Evolutionary conservation across 2,888 invertebrate genomes (phyloP), one percentile per base, ranked within the genome.

Genomic region (Teleiodes luculella): DNA sequence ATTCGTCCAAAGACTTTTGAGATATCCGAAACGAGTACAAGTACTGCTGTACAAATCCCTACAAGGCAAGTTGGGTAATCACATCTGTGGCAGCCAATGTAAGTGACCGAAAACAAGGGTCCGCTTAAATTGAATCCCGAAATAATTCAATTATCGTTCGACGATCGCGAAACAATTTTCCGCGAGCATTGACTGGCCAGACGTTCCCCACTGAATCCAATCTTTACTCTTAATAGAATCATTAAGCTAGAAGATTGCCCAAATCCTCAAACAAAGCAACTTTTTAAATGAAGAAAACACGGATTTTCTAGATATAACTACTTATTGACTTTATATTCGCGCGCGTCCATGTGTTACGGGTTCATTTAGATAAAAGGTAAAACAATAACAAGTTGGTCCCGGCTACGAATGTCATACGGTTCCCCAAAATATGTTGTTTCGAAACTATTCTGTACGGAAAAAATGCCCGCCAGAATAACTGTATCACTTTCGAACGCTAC

Each of bases 151-250:
- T 81, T 80, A 80, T 76, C 67, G 75, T 73, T 63, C 66, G 68
- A 64, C 76, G 72, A 78, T 79, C 73, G 72, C 72, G 67, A 78
- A 81, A 78, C 79, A 80, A 80, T 83, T 83, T 83, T 76, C 76
- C 65, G 66, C 64, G 73, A 74, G 76, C 75, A 78, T 80, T 77
- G 76, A 75, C 74, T 76, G 63, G n/a, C 68, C 63, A 64, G 63
- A 62, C 63, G 65, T 64, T 70, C 65, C 61, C 61, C 56, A 55
- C 62, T 62, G 68, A 73, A 76, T 77, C 67, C 63, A 79, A 76
- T 77, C 79, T 66, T 71, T 75, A 67, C 60, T 59, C 62, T 55
- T 67, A 73, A 76, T 70, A 66, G 67, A 76, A 70, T 71, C 68
- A 70, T 75, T 74, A 67, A 68, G 64, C 57, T 57, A 55, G 64